Evolutionary conservation across 2,113 vertebrate species (phyloP).

Genomic region (Turnix velox): DNA sequence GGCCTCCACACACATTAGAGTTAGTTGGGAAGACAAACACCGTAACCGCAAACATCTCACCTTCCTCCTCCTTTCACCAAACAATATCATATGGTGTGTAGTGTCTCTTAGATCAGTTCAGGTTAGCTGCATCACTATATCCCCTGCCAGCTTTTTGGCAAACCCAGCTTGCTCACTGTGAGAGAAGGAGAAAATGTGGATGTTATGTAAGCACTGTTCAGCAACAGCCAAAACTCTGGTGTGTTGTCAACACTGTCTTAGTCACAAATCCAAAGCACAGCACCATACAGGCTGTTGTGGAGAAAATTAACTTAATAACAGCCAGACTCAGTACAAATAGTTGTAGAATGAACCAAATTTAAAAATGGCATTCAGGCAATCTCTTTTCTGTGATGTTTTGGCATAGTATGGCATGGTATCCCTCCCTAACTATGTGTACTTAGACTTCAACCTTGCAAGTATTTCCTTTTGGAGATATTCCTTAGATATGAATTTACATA

Average conservation of each 20-base stretch:
- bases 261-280: neutral
- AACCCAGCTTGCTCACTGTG: rapidly evolving
- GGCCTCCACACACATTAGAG: rapidly evolving
- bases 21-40: neutral
- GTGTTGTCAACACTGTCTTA: neutral
- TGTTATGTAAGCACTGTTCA: neutral
- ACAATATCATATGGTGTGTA: neutral
- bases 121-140: rapidly evolving
- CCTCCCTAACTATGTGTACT: neutral
- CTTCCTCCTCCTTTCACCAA: neutral
- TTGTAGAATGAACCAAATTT: neutral
- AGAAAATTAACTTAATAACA: neutral
- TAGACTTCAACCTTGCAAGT: neutral
- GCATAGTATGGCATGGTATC: neutral
- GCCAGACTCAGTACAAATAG: neutral
- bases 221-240: neutral
- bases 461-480: neutral
- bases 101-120: neutral
- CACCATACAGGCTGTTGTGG: neutral
- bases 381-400: neutral
- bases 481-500: neutral
- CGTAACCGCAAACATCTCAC: neutral
- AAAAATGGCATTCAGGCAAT: neutral
- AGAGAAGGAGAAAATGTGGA: neutral
- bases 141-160: neutral